phyloP scores from a whole-genome alignment of 2,888 invertebrate genomes.

The Tenodera sinensis region DNA sequence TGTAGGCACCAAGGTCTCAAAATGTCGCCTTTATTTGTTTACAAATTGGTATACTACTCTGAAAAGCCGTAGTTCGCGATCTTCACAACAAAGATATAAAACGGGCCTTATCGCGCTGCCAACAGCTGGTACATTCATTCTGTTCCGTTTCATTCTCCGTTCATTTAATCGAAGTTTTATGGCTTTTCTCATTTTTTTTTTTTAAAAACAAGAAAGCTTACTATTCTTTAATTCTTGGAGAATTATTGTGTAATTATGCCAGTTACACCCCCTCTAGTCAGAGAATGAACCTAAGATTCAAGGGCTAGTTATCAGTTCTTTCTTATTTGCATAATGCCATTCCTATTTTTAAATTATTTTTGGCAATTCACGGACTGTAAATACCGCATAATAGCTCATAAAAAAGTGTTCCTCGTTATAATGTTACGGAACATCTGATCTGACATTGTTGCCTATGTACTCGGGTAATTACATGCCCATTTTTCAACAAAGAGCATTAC shows the following conservation, averaged over 20 bases:
- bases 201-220: neutral
- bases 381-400: neutral
- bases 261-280: neutral
- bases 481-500: neutral
- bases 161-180: neutral
- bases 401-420: neutral
- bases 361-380: neutral
- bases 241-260: neutral
- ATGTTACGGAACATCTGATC: neutral
- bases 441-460: neutral
- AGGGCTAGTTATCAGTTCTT: neutral
- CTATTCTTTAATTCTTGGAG: neutral
- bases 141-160: neutral
- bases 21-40: neutral
- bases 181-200: neutral
- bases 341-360: neutral
- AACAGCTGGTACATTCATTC: neutral
- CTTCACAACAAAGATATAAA: neutral
- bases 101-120: neutral
- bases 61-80: neutral
- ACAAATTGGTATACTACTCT: neutral
- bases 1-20: neutral
- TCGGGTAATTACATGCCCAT: neutral
- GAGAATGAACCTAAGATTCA: neutral
- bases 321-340: neutral